Evolutionary conservation across 2,888 invertebrate genomes (phyloP), one percentile per base, ranked within the genome.

Genomic region (Heterodera filipjevi): DNA sequence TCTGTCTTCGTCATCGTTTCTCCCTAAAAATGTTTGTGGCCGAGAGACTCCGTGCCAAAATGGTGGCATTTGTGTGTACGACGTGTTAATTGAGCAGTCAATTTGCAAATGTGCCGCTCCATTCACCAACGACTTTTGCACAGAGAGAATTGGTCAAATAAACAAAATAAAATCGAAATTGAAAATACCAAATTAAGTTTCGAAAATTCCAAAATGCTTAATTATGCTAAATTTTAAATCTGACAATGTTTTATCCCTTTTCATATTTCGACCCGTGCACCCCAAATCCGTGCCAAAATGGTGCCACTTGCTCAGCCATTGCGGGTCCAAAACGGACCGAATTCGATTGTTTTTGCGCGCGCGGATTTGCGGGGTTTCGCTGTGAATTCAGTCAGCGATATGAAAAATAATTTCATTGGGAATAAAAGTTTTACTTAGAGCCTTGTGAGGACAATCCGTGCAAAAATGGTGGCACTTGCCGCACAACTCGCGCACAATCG

Each of bases 401-500:
- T 79, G 27, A 19, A 30, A 27, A 32, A 2, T 33, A n/a, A 66
- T 68, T n/a, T 19, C 27, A 32, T 30, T 35, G 39, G 49, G 16
- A 5, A 33, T 16, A 27, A 71, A 22, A 19, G 3, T 14, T 46
- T 8, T 0, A 70, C 75, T 49, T 10, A 78, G 82, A 68, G 64
- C 82, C 82, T 12, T 85, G 83, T 33, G 85, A 86, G 44, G 81
- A 82, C 1, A 84, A 85, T 77, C 88, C 87, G 0, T 88, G 89
- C 80, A 76, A 84, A 27, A 89, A 89, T 80, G 86, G 86, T 74
- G 89, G 89, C 66, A 89, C 86, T 3, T 89, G 89, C 74, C 46
- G 75, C 30, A 75, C 75, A n/a, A 75, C 32, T 10, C 75, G 75
- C 14, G 64, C 72, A 12, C 53, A 80, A 46, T 81, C 83, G 39